Evolutionary conservation across 2,888 invertebrate genomes (phyloP).

Genomic region (Nephrotoma guestfalica): DNA sequence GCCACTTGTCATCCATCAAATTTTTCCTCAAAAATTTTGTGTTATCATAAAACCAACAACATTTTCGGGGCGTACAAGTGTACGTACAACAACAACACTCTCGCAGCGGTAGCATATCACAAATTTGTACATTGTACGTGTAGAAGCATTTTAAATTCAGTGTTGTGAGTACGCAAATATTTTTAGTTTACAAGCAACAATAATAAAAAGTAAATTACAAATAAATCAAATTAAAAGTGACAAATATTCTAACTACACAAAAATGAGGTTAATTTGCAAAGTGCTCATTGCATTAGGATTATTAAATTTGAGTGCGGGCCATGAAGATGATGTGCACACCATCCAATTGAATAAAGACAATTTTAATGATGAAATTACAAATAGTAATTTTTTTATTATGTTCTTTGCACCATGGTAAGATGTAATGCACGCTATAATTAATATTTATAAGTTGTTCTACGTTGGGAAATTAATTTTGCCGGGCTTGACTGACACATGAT

Average conservation of each 20-base stretch:
- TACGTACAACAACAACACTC: too few species aligned
- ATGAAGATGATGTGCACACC: constrained; percentile 30
- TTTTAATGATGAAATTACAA: constrained; percentile 45
- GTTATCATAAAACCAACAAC: not conserved
- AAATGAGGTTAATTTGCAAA: not conserved
- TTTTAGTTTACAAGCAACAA: not conserved
- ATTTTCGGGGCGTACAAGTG: not conserved
- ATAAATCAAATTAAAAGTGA: not conserved
- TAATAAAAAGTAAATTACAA: not conserved
- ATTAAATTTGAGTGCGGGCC: constrained; percentile 3
- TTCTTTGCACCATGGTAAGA: constrained; percentile 69
- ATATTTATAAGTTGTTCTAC: not conserved
- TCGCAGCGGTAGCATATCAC: not conserved
- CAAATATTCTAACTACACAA: not conserved
- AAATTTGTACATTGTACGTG: not conserved
- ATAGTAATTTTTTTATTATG: constrained; percentile 60
- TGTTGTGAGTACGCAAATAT: not conserved
- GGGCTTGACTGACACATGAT: not conserved
- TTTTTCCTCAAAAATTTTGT: not conserved
- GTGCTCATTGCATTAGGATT: not conserved
- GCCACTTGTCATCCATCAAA: not conserved
- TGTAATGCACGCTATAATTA: not conserved
- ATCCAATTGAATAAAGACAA: constrained; percentile 39
- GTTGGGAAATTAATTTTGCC: not conserved
- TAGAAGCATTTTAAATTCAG: not conserved